Base-by-base conservation (phyloP, 1,140 invertebrate species). In the Neodiprion pinetum region DNA sequence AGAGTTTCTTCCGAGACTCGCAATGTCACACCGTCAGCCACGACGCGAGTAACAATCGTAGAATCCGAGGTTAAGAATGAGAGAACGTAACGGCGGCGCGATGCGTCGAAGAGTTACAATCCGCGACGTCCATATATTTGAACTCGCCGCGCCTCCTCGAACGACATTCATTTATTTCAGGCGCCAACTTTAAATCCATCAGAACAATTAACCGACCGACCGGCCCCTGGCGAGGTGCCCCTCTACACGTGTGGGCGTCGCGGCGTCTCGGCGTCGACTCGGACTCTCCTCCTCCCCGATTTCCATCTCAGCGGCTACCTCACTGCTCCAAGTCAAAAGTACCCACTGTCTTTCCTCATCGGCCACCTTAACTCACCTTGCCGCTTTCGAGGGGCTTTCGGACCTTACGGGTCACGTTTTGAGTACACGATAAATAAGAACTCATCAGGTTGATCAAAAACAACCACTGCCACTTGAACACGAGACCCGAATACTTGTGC, bases 81-180 rank as follows among this genome's bases (percentile, higher is more conserved):
- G 28, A 40, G 28, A 40, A 40, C 28, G 28, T 40, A 40, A 40
- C 28, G 28, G 2, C 53, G n/a, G 11, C 5, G 53, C 53, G n/a
- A 12, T 61, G 11, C 53, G 11, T 17, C 53, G 53, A 61, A 61
- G 53, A 61, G n/a, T 61, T 61, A 61, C 53, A 61, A 61, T 61
- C 53, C 53, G 53, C n/a, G 53, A 61, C 53, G 53, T 61, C 53
- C 53, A 61, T 61, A 61, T 61, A 61, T 61, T 61, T 17, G 53
- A 61, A 61, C 53, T 12, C 61, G 49, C 70, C 75, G 66, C 70
- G 72, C 75, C 71, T 78, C 53, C 53, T 69, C 72, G 70, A 49
- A 67, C 80, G 67, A 76, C 72, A 72, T 76, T 79, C 78, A 78
- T 81, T 83, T 70, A 73, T 50, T 71, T 71, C 70, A 40, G 67